Evolutionary conservation across 2,888 invertebrate species (phyloP), one percentile per base, ranked within the genome.

Genomic region (Watsonalla binaria): DNA sequence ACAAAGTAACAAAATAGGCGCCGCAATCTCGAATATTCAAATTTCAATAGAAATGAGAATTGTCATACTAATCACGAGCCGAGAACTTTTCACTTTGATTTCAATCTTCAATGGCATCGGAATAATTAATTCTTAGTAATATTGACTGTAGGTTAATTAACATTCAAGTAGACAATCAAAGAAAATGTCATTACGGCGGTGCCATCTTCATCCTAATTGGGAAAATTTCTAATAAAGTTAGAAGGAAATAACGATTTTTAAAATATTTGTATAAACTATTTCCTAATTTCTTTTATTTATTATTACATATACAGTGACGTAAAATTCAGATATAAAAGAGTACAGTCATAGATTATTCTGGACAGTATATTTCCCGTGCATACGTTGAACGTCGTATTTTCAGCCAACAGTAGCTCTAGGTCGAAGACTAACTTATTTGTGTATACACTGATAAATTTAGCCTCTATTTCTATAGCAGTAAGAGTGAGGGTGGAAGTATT

Each of bases 371-470:
- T 78, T 76, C 70, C 24, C 68, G 63, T 71, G 70, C 77, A 80
- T 76, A 75, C 74, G 77, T 78, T 75, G 73, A 74, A 71, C 70
- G 70, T 71, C 74, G 77, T 76, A 81, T 82, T 80, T 83, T 72
- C 77, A 72, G 66, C 68, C 76, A 76, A 68, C 78, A 76, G 68
- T 77, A 74, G 70, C 66, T 74, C 73, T 58, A 74, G 62, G 62
- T 62, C 57, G 55, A 50, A 51, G 51, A 61, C 63, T 63, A 68
- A 62, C 50, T 65, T 8, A 37, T 48, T 54, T 53, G 11, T 15
- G 15, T 2, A 39, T 39, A 42, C 51, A 53, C 60, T 57, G 54
- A 48, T 37, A 53, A 74, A 63, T 61, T 57, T 57, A 53, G 56
- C 46, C 66, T 61, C 65, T 77, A 63, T 49, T 11, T 6, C 35